phyloP scores from a whole-genome alignment of 2,113 vertebrate genomes.

The Dicrurus megarhynchus region DNA sequence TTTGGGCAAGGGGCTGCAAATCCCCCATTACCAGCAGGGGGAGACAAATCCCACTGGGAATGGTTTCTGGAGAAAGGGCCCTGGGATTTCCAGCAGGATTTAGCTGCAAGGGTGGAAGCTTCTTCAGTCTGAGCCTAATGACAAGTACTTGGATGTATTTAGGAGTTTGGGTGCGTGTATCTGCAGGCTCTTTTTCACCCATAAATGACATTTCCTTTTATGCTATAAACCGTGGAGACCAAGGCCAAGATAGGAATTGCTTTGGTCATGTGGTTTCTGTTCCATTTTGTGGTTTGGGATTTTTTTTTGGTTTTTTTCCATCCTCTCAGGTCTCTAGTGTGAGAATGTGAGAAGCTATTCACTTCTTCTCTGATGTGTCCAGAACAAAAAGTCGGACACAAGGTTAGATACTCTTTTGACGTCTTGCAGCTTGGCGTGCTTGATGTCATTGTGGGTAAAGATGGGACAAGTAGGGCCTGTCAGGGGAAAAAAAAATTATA shows the following conservation, averaged over 20 bases:
- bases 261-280: not conserved
- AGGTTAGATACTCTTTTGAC: not conserved
- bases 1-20: not conserved
- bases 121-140: not conserved
- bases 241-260: not conserved
- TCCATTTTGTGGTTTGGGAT: not conserved
- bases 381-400: not conserved
- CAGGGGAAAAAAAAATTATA: not conserved
- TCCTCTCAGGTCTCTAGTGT: not conserved
- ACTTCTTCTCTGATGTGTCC: not conserved
- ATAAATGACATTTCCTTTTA: not conserved
- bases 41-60: constrained; percentile 28
- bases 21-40: not conserved
- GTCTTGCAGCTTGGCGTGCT: not conserved
- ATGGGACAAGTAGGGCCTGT: not conserved
- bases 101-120: not conserved
- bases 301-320: not conserved
- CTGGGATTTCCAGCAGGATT: not conserved
- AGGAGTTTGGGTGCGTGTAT: not conserved
- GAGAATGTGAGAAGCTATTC: not conserved
- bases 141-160: not conserved
- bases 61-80: not conserved
- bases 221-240: not conserved
- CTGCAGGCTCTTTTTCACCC: not conserved
- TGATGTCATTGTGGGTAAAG: not conserved